Evolutionary conservation across 2,888 invertebrate genomes (phyloP), one percentile per base, ranked within the genome.

Genomic region (Gasteruption jaculator): DNA sequence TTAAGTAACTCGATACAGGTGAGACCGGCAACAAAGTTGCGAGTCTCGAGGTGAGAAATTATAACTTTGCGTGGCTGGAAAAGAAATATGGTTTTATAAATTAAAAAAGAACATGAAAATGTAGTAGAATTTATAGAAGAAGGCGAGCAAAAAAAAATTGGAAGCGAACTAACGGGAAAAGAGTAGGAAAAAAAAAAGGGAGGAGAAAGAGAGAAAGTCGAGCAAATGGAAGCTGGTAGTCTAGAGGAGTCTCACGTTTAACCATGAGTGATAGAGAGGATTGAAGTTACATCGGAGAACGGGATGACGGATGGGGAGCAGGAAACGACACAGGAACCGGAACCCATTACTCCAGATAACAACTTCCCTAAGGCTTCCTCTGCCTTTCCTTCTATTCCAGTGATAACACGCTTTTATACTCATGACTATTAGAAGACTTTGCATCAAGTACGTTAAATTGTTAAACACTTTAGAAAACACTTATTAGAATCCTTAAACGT

Each of bases 271-370:
- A 31, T 25, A 5, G 25, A 16, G 22, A 10, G 16, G 24, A 31
- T 16, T 11, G 16, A 7, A 39, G 22, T 22, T 6, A 3, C 3
- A 14, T 10, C 22, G 33, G 21, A 43, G 43, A 45, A 38, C 33
- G 46, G 43, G 50, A 60, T 58, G 57, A 60, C 53, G 54, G 53
- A 58, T 53, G 54, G 49, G 52, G 52, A 51, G 52, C 48, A 53
- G 57, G 56, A 55, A 56, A 49, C 54, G 50, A 54, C 53, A 54
- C 54, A 53, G 57, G 54, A 61, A 61, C 54, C 59, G 61, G 58
- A 57, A 60, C 50, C 61, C 57, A 58, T 61, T 58, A 61, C 57
- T 58, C 47, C 53, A 52, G 54, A 56, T 58, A 60, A 58, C 57
- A 62, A 59, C 58, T 54, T 60, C 59, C 57, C 52, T 45, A 49